phyloP scores from a whole-genome alignment of 1,140 invertebrate species.

The Coelopa frigida region DNA sequence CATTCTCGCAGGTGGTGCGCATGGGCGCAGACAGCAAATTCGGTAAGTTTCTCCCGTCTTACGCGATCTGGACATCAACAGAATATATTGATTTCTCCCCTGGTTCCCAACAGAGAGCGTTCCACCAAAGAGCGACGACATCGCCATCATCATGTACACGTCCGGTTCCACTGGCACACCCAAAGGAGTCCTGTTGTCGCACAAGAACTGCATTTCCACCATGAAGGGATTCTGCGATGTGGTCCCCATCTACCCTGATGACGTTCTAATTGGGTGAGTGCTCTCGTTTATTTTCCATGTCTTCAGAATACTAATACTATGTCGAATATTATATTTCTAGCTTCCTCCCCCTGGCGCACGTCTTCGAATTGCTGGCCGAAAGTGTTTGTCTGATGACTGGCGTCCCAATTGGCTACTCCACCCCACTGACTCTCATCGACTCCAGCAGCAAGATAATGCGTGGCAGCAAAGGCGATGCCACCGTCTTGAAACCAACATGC shows the following conservation, averaged over 20 bases:
- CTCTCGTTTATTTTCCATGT: background rate
- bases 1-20: slow-evolving; percentile 54
- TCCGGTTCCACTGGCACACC: slow-evolving; percentile 89
- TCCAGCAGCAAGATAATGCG: slow-evolving; percentile 92
- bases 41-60: slow-evolving; percentile 28
- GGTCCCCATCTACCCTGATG: slow-evolving; percentile 61
- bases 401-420: slow-evolving; percentile 93
- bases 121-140: slow-evolving; percentile 63
- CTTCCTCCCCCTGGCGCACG: slow-evolving; percentile 94
- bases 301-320: background rate
- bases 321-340: slow-evolving; percentile 9
- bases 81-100: background rate
- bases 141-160: slow-evolving; percentile 94
- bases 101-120: slow-evolving; percentile 44
- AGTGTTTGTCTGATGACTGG: slow-evolving; percentile 69
- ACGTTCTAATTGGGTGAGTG: slow-evolving; percentile 73
- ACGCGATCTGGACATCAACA: too few species aligned
- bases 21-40: slow-evolving; percentile 43
- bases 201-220: slow-evolving; percentile 83
- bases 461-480: slow-evolving; percentile 85
- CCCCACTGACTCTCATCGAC: slow-evolving; percentile 90
- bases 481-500: slow-evolving; percentile 83
- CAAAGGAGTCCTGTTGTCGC: slow-evolving; percentile 79
- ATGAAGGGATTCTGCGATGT: slow-evolving; percentile 81
- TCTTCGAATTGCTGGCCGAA: slow-evolving; percentile 86